Conservation (phyloP, 2,888 invertebrate species). For the Cantharis flavilabris region DNA sequence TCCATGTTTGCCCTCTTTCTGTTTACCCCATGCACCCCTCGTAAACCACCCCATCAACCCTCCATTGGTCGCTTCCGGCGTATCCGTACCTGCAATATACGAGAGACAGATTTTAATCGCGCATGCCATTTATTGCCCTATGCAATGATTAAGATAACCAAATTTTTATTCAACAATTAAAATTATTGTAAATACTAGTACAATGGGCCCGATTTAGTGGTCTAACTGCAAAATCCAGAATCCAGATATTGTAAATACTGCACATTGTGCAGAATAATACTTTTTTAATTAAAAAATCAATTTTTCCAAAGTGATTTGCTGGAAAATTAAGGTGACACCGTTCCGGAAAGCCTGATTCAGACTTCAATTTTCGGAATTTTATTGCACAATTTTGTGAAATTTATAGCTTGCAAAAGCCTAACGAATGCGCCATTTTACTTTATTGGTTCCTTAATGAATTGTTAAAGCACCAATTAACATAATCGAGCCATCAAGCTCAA, state of each 20-base stretch:
- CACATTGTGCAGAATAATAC: background rate
- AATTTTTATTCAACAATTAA: constrained; percentile 3
- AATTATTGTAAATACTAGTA: too few relatives aligned
- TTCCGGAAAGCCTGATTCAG: background rate
- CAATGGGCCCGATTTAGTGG: too few relatives aligned
- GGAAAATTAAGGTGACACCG: background rate
- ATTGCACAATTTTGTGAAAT: background rate
- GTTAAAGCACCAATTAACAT: background rate
- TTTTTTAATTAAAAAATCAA: background rate
- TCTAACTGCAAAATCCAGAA: too few relatives aligned
- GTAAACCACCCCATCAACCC: constrained; percentile 36
- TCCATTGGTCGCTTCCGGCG: constrained; percentile 51
- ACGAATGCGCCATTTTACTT: background rate
- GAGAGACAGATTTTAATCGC: constrained; percentile 33
- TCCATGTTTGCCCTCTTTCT: constrained; percentile 49
- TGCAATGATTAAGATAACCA: constrained; percentile 14
- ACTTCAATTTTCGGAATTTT: background rate
- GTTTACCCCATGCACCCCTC: constrained; percentile 32
- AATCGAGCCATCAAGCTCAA: background rate
- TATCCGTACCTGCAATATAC: constrained; percentile 42
- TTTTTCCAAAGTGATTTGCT: background rate
- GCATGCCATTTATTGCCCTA: constrained; percentile 27
- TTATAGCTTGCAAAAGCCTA: background rate
- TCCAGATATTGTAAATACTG: background rate
- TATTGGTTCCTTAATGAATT: background rate